Percentiles rank a stretch among this genome's conserved stretches.
phyloP scores from a whole-genome alignment of 2,113 vertebrate genomes.

The Alethe diademata region DNA sequence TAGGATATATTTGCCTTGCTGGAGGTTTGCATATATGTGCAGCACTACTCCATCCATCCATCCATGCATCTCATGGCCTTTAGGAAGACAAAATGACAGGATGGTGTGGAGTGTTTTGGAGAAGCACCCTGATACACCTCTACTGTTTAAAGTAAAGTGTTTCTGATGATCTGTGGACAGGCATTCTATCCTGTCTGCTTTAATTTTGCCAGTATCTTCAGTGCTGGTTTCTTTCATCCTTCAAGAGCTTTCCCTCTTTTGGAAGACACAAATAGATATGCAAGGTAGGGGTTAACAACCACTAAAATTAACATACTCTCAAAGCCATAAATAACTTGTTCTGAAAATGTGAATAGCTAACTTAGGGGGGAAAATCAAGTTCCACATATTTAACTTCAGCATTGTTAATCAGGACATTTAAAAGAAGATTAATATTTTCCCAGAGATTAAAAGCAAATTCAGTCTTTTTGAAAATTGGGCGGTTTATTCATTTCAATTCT shows the following conservation, averaged over 20 bases:
- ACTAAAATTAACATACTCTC: background rate
- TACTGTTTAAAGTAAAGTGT: background rate
- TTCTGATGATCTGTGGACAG: background rate
- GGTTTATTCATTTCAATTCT: background rate
- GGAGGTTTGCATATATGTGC: background rate
- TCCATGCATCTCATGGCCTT: background rate
- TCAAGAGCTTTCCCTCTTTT: background rate
- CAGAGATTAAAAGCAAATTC: conserved; percentile 25
- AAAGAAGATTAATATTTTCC: background rate
- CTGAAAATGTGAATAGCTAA: background rate
- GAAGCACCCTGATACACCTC: background rate
- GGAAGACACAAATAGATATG: background rate
- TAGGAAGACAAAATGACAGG: background rate
- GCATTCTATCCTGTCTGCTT: background rate
- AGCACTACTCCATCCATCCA: background rate
- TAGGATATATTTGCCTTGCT: background rate
- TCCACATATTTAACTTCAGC: background rate
- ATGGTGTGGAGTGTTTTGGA: background rate
- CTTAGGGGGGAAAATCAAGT: background rate
- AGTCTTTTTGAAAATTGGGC: background rate
- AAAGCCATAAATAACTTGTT: background rate
- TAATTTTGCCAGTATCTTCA: background rate
- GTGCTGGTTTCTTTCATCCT: background rate
- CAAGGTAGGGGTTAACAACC: background rate
- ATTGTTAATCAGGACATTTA: background rate